Conservation (phyloP, 2,888 invertebrate genomes). For the Tenthredo amoena region DNA sequence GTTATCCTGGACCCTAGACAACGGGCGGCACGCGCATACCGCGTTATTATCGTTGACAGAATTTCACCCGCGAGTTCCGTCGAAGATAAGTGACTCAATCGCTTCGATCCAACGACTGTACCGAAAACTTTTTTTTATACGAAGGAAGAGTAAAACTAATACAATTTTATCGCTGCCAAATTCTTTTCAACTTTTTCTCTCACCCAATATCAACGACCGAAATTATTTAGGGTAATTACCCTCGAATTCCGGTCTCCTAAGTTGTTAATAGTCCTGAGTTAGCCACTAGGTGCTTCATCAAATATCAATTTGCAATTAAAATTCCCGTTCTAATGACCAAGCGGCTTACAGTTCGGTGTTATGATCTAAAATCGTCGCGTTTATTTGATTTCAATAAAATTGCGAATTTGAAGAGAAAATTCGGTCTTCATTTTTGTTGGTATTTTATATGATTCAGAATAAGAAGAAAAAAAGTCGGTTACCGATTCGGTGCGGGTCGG, state of each 20-base stretch:
- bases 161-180: neutral
- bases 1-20: constrained; percentile 48
- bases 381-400: neutral
- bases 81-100: constrained; percentile 26
- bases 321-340: neutral
- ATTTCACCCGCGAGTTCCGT: constrained; percentile 20
- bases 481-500: neutral
- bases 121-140: neutral
- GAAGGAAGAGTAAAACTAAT: neutral
- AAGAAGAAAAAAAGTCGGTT: neutral
- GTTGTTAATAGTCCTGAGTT: neutral
- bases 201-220: neutral
- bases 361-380: neutral
- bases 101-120: neutral
- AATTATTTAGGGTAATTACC: constrained; percentile 24
- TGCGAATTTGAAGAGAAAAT: neutral
- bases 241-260: neutral
- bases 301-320: constrained; percentile 21
- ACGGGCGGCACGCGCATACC: constrained; percentile 30
- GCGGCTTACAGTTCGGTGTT: neutral
- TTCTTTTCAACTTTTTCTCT: neutral
- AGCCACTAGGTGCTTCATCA: constrained; percentile 12
- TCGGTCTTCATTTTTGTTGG: neutral
- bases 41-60: constrained; percentile 38
- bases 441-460: neutral